phyloP scores from a whole-genome alignment of 2,797 vertebrate genomes.

The Spheniscus humboldti region DNA sequence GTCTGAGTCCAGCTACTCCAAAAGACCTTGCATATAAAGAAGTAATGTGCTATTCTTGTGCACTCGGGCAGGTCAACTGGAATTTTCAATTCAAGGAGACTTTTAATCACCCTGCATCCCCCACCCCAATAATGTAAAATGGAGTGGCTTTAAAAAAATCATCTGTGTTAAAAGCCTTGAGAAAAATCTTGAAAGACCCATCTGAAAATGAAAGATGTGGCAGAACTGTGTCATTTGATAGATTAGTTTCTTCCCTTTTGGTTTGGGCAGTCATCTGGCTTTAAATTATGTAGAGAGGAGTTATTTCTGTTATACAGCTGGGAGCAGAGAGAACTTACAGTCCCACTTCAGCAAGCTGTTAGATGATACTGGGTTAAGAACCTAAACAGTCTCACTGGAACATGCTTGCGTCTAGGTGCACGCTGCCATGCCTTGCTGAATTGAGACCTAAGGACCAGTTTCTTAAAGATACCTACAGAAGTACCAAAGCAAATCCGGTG shows the following conservation, averaged over 20 bases:
- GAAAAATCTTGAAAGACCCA: not conserved
- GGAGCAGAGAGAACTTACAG: not conserved
- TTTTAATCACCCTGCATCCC: not conserved
- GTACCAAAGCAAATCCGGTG: not conserved
- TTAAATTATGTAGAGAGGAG: not conserved
- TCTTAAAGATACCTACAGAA: not conserved
- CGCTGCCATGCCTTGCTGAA: not conserved
- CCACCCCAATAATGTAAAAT: not conserved
- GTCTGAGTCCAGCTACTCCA: not conserved
- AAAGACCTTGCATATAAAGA: not conserved
- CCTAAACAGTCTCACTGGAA: not conserved
- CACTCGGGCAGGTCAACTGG: not conserved
- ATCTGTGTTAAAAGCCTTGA: not conserved
- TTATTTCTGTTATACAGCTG: not conserved
- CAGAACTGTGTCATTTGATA: not conserved
- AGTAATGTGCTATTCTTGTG: not conserved
- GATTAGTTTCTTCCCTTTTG: not conserved
- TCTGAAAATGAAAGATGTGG: not conserved
- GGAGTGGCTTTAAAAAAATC: not conserved
- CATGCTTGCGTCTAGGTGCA: not conserved
- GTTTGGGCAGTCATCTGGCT: not conserved
- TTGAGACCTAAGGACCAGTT: not conserved
- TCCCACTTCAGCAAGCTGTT: not conserved
- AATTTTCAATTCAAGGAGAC: not conserved
- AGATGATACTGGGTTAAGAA: not conserved